Evolutionary conservation across 2,888 invertebrate genomes (phyloP), one percentile per base, ranked within the genome.

Genomic region (Callyntrura guangdongensis): DNA sequence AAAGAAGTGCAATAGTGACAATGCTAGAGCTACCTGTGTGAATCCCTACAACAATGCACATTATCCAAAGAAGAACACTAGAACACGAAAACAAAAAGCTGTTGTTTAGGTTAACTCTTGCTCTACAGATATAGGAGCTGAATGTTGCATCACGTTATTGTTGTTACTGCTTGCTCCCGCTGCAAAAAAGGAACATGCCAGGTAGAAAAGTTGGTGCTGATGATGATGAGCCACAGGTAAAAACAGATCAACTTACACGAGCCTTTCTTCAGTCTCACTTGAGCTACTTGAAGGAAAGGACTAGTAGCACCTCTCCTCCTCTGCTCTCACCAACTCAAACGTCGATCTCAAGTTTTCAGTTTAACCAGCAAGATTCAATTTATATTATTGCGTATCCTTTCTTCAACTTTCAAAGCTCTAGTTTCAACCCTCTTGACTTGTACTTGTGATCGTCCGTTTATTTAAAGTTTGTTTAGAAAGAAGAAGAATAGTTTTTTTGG

Each of bases 211-310:
- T 79, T 53, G 77, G 2, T 49, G 36, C 25, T 27, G 67, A 17
- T 27, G 59, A 64, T 36, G 79, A 79, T 79, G 79, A 79, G 79
- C 79, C 49, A 69, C 90, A 89, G 89, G 91, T 91, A 91, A 91
- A 91, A 89, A 86, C 27, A 85, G 91, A 86, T 81, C 56, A 72
- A 59, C 53, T 27, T 69, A 47, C 84, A 72, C 85, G 27, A 64
- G 81, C 59, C 77, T 81, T 56, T 49, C 69, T 59, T 91, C 91
- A 91, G 91, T 91, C 86, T 91, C 86, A 67, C 12, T 47, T 45
- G 59, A 91, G 88, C 82, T 56, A 82, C 89, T 61, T 64, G 56
- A 85, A 82, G 88, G 91, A 91, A 89, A 84, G 88, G 89, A 84
- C 72, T 59, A 53, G 69, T 45, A 45, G 56, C 59, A 72, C 45